Evolutionary conservation across 2,113 vertebrate genomes (phyloP), one percentile per base, ranked within the genome.

Genomic region (Aptenodytes forsteri): DNA sequence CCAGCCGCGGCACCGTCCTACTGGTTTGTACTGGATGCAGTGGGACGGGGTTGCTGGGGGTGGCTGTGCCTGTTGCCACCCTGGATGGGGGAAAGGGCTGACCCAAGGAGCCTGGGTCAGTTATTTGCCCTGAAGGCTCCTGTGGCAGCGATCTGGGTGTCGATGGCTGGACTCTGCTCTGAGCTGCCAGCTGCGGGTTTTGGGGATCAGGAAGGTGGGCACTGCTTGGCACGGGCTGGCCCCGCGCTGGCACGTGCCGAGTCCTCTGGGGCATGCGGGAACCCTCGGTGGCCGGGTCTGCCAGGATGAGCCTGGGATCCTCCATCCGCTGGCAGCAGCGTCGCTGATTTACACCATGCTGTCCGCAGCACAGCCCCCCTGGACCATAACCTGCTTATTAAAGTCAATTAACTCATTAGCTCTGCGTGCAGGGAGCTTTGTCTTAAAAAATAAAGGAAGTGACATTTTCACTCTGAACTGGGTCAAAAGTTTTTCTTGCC

Each of bases 241-340:
- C 34, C 49, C 5, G 3, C 3, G 10, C 30, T 8, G 66, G 27
- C 32, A 50, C 0, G 6, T 38, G 46, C 29, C 2, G 8, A 21
- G 44, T 32, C 27, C 52, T 46, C 38, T 27, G 47, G 38, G 64
- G 18, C 2, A 1, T 2, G 6, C 1, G 15, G 34, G 15, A 38
- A 17, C 66, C 42, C 49, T 34, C 2, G 1, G 47, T 38, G 56
- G 22, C 29, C 9, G 13, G 29, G 34, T 61, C 40, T 18, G 25
- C 13, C 0, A 0, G 47, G 55, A 61, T 20, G 61, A 34, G 67
- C 2, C 8, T 2, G 0, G 2, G 30, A 42, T 72, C 59, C 52
- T 69, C 25, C 15, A 10, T 14, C 36, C 13, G 2, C 75, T 0
- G 11, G n/a, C 66, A 46, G 32, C 36, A 21, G 12, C 40, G 5